Base-by-base conservation (phyloP, 2,888 invertebrate genomes). In the Asteroscopus sphinx region DNA sequence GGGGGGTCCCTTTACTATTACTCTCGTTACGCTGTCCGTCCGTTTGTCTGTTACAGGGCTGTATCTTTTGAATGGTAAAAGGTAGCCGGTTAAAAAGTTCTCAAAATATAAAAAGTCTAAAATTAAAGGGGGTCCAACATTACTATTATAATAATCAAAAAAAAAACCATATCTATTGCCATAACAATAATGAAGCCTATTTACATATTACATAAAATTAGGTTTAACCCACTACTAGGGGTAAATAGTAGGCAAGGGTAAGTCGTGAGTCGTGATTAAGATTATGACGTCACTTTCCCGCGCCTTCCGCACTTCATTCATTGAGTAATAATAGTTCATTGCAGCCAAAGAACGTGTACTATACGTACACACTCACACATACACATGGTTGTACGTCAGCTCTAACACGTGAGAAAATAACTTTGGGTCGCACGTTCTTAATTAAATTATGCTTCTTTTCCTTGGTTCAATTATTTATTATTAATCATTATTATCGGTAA, bases 281-380 rank as follows among this genome's bases (percentile, higher is more conserved):
- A 39, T 30, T 15, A 67, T 83, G 78, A 81, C 81, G 82, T 76
- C 68, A 77, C 17, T 0, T 0, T 4, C 12, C n/a, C 47, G 33
- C 49, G 58, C 65, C 78, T 78, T 82, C 80, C 82, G 83, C 68
- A 80, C 65, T 81, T 78, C 83, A 82, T 84, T 83, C 83, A 82
- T 81, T 66, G 61, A 55, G 44, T 65, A 76, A 58, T 67, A 67
- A 63, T 73, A 68, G 42, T 54, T 52, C 46, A 58, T 59, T 33
- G 47, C 60, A 39, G 46, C 51, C 51, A 71, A 66, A 66, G 56
- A 45, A 45, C 37, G 15, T 30, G 30, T 37, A 35, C 11, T 32
- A 9, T 40, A 40, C n/a, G 40, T n/a, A 54, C 49, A 57, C 32
- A 52, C 33, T 30, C 28, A 47, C 44, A 51, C 32, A 17, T 13